phyloP scores from a whole-genome alignment of 2,113 vertebrate species.

The Ceyx cyanopectus region DNA sequence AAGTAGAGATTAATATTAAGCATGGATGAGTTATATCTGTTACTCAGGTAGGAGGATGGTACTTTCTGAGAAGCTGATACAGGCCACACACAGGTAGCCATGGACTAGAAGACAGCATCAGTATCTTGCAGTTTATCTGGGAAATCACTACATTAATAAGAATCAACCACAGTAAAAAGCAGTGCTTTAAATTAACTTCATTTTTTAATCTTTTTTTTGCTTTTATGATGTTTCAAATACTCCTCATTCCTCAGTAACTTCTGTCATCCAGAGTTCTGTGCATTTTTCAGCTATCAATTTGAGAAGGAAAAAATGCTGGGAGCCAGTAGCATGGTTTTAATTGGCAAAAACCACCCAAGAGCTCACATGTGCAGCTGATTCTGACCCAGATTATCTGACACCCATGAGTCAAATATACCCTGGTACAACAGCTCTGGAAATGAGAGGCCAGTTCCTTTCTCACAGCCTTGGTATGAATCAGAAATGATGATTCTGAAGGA shows the following conservation, averaged over 20 bases:
- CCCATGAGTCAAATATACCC: slow-evolving; percentile 1
- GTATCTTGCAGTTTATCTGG: background rate
- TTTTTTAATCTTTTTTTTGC: background rate
- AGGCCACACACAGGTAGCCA: background rate
- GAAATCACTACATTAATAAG: background rate
- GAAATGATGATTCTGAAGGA: slow-evolving; percentile 5
- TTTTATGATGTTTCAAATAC: slow-evolving; percentile 30
- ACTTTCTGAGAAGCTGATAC: background rate
- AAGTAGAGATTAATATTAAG: background rate
- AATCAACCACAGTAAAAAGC: background rate
- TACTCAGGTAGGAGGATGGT: background rate
- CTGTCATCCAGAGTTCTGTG: background rate
- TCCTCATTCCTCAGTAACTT: slow-evolving; percentile 40
- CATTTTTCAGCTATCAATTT: slow-evolving; percentile 52
- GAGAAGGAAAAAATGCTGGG: slow-evolving; percentile 31
- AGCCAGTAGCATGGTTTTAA: slow-evolving; percentile 31
- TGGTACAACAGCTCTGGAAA: background rate
- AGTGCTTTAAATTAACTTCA: background rate
- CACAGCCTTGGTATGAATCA: background rate
- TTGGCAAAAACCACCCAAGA: slow-evolving; percentile 64
- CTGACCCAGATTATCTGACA: slow-evolving; percentile 47
- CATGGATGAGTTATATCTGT: background rate
- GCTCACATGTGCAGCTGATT: slow-evolving; percentile 2
- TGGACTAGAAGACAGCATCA: background rate
- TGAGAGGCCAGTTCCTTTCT: background rate